Evolutionary conservation across 2,888 invertebrate species (phyloP).

Genomic region (Drymonia ruficornis): DNA sequence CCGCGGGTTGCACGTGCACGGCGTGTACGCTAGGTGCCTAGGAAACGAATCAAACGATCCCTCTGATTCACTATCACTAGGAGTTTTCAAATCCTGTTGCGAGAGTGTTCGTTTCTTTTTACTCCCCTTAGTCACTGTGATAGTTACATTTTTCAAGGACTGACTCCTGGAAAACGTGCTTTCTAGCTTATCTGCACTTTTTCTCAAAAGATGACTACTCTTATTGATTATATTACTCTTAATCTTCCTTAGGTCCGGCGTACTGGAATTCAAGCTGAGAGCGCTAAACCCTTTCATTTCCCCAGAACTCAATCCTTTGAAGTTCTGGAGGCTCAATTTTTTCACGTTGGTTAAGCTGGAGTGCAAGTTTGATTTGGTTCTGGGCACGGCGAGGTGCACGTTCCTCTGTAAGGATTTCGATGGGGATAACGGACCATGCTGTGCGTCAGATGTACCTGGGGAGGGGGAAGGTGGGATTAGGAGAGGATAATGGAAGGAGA

Average conservation of each 20-base stretch:
- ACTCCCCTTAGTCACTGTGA: not conserved
- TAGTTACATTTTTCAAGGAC: conserved; percentile 7
- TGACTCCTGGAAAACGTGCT: not conserved
- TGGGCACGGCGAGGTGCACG: not conserved
- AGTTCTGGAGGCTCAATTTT: not conserved
- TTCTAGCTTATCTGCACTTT: conserved; percentile 4
- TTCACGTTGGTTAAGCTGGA: not conserved
- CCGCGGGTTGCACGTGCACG: conserved; percentile 12
- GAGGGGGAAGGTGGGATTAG: conserved; percentile 23
- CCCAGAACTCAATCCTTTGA: not conserved
- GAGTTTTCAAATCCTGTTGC: conserved; percentile 4
- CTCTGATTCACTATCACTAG: too few species aligned
- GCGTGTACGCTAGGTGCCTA: not conserved
- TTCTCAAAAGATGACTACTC: not conserved
- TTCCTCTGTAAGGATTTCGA: not conserved
- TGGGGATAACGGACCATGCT: conserved; percentile 13
- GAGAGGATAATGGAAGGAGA: conserved; percentile 11
- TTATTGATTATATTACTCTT: conserved; percentile 4
- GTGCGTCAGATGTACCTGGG: conserved; percentile 45
- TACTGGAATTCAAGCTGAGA: not conserved
- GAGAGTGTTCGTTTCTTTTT: not conserved
- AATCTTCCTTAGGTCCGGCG: not conserved
- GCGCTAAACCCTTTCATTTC: too few species aligned
- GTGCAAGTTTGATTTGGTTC: not conserved
- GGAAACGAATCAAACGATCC: conserved; percentile 9